Base-by-base conservation (phyloP, 2,888 invertebrate species). In the Eustalomyia histrio region DNA sequence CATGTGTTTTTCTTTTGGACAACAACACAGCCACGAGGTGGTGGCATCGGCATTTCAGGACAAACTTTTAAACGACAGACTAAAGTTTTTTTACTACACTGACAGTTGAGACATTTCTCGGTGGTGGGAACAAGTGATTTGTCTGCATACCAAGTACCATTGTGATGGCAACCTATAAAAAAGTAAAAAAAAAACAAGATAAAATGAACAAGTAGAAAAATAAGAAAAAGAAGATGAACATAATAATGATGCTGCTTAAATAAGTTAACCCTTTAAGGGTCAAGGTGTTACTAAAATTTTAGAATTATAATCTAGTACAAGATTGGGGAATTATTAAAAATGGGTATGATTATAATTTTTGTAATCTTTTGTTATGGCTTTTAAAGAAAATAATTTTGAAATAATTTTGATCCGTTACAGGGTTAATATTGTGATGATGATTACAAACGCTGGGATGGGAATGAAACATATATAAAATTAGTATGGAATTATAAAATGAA, bases 1-100 rank as follows among this genome's bases (percentile, higher is more conserved):
- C 97, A 97, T 63, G 93, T 92, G 78, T 93, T 93, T 83, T 92
- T 92, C 84, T 93, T 92, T 82, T 95, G 94, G 60, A 94, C 92
- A 52, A 95, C 91, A 78, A 94, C 93, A 89, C 96, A 96, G 68
- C 94, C 94, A 18, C 92, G 91, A 4, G 95, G 95, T 79, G 95
- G 94, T 33, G 95, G 95, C 88, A 94, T 94, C 12, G 95, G 95
- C 87, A 95, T 92, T 84, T 93, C 89, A 6, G 94, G 94, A 88
- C 97, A 97, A 10, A 96, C 93, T 83, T 95, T 92, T 79, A 96
- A 92, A 67, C 95, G 93, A 90, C 97, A 97, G 33, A 95, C 92
- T 67, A 96, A 91, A 55, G 94, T 94, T 81, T 95, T 94, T 67
- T 92, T 92, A 58, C 91, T 92, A 90, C 97, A 97, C 83, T 93